Conservation (phyloP, 2,113 vertebrate genomes). For the Cettia cetti region DNA sequence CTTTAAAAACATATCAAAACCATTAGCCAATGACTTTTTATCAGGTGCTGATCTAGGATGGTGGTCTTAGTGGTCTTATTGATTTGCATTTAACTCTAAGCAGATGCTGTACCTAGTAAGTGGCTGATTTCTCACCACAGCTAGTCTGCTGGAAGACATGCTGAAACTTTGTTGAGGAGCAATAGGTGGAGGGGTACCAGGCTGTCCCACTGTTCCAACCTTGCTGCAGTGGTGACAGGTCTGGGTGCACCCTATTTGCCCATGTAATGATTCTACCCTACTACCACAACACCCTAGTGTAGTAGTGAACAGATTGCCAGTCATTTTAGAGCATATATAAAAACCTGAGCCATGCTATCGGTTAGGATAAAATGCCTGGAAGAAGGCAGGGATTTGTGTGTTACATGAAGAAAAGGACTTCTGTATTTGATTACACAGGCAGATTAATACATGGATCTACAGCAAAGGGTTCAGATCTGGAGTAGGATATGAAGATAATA, state of each 20-base stretch:
- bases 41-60: not conserved
- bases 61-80: not conserved
- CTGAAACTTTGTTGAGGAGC: not conserved
- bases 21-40: slow-evolving; percentile 1
- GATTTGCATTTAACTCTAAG: not conserved
- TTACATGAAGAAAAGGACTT: not conserved
- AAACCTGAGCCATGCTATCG: not conserved
- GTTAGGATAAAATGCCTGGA: not conserved
- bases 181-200: not conserved
- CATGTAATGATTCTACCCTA: not conserved
- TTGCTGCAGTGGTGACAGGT: not conserved
- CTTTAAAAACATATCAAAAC: not conserved
- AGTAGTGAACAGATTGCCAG: not conserved
- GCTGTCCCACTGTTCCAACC: not conserved
- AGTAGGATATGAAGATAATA: not conserved
- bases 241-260: not conserved
- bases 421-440: not conserved
- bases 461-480: not conserved
- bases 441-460: not conserved
- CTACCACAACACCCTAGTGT: not conserved
- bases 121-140: not conserved
- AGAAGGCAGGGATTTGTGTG: not conserved
- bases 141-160: not conserved
- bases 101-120: not conserved
- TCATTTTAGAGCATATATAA: not conserved